These are phyloP conservation scores for Leptogaster cylindrica DNA, from an alignment of 2,888 invertebrate species.

Conservation along the genomic window DNA sequence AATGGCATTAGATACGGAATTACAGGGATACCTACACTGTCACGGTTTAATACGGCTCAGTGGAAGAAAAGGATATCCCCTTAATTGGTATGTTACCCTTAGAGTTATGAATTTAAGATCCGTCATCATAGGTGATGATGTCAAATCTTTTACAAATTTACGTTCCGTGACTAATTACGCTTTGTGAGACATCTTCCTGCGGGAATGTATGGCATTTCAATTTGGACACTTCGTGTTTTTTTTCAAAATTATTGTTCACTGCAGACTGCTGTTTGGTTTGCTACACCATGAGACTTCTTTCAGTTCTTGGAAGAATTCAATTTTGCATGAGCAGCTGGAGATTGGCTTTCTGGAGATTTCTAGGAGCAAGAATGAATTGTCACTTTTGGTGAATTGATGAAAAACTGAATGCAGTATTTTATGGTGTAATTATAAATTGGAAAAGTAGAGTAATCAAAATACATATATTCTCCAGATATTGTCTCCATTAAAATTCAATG, in stretches of 20 bases:
- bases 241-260: not conserved
- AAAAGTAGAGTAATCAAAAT: no score
- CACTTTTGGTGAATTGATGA: no score
- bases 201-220: slow-evolving; percentile 21
- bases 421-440: no score
- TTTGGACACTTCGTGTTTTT: not conserved
- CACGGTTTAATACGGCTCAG: slow-evolving; percentile 36
- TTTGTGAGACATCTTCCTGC: not conserved
- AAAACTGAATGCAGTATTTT: no score
- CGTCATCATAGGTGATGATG: slow-evolving; percentile 45
- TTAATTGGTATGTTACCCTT: slow-evolving; percentile 33
- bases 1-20: slow-evolving; percentile 38
- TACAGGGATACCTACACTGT: slow-evolving; percentile 39
- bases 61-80: slow-evolving; percentile 23
- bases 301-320: slow-evolving; percentile 5
- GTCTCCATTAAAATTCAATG: no score
- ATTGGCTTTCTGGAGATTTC: no score
- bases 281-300: not conserved
- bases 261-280: slow-evolving; percentile 21
- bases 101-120: slow-evolving; percentile 35
- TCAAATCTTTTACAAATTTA: slow-evolving; percentile 45
- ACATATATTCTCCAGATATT: no score
- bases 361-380: no score
- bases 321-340: no score
- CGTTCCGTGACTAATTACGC: slow-evolving; percentile 42